Percentiles rank a stretch among this genome's conserved stretches.
Conservation (phyloP, 2,797 vertebrate genomes). For the Enteromius fasciolatus region DNA sequence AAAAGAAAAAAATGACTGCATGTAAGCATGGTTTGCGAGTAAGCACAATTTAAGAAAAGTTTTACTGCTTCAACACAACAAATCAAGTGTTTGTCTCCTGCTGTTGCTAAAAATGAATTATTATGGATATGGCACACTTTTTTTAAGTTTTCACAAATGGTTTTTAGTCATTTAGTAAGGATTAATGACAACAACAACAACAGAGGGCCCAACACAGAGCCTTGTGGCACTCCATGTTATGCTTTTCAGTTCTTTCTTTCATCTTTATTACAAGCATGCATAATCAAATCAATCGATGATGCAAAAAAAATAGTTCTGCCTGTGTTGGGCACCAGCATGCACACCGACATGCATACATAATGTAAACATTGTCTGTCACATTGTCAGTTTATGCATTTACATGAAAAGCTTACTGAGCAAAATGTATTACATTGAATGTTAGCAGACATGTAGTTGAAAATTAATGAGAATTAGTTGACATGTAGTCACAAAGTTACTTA, state of each 20-base stretch:
- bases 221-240: background rate
- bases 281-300: background rate
- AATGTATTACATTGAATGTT: too few relatives aligned
- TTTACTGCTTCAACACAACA: background rate
- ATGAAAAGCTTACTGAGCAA: background rate
- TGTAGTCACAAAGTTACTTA: too few relatives aligned
- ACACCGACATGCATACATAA: background rate
- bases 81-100: background rate
- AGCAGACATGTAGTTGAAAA: too few relatives aligned
- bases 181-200: background rate
- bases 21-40: background rate
- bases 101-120: background rate
- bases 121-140: background rate
- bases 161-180: background rate
- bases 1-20: background rate
- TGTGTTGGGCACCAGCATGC: background rate
- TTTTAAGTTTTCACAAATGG: background rate
- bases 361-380: background rate
- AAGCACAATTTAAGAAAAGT: background rate
- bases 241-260: constrained; percentile 2
- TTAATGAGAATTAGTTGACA: too few relatives aligned
- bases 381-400: background rate
- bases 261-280: background rate
- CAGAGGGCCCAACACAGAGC: background rate
- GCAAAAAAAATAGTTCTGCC: background rate